A percentile compares a stretch with the other conserved stretches of the same genome.
Evolutionary conservation across 2,888 invertebrate species (phyloP).

Genomic region (Chrysodeixis includens): DNA sequence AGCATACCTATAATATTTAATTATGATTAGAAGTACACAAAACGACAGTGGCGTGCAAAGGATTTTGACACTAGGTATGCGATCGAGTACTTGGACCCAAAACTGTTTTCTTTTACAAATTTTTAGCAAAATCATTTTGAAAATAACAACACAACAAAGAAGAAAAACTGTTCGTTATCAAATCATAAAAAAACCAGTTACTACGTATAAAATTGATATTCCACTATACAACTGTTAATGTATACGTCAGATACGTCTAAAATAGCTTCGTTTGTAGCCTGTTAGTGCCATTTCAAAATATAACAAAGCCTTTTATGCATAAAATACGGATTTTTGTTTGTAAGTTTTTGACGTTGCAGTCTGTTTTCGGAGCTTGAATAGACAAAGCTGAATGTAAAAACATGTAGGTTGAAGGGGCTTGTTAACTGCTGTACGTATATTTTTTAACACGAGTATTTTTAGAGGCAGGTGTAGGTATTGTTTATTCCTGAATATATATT

Average conservation of each 20-base stretch:
- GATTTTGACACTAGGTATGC: too few species aligned
- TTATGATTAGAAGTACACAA: too few species aligned
- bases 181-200: too few species aligned
- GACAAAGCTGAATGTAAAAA: conserved; percentile 49
- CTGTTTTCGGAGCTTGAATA: conserved; percentile 48
- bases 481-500: not conserved
- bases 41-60: too few species aligned
- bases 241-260: conserved; percentile 6
- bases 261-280: conserved; percentile 12
- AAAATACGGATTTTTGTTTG: conserved; percentile 43
- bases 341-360: conserved; percentile 51
- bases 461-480: not conserved
- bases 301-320: conserved; percentile 39
- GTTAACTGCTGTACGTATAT: not conserved
- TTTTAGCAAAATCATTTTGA: too few species aligned
- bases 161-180: too few species aligned
- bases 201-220: not conserved
- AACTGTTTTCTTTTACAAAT: too few species aligned
- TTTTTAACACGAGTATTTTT: not conserved
- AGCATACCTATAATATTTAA: too few species aligned
- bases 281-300: conserved; percentile 23
- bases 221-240: not conserved
- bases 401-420: conserved; percentile 31
- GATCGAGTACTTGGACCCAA: too few species aligned
- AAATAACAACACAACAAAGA: too few species aligned